Evolutionary conservation across 2,888 invertebrate species (phyloP), one percentile per base, ranked within the genome.

Genomic region (Coleophora flavipennella): DNA sequence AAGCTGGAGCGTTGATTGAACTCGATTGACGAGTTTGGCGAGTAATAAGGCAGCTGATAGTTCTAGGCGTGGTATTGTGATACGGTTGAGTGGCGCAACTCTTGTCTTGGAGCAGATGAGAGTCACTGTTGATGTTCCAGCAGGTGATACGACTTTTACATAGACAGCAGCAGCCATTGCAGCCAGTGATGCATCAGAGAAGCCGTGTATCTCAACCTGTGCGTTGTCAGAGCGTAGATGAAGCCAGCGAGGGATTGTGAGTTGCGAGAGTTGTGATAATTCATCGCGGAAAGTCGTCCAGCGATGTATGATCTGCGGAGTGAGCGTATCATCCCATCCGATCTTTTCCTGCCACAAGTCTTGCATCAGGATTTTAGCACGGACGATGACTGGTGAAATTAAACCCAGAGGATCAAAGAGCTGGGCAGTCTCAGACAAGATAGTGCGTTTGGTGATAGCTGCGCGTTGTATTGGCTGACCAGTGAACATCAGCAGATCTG

Each of bases 371-470:
- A 47, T 38, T 31, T 50, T 53, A 8, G 48, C 48, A 27, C 14
- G 11, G 9, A 49, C 39, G 1, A 46, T 45, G n/a, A 20, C 14
- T 10, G 52, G 49, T 14, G 49, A 47, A 33, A 51, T 36, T 50
- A 49, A 54, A 1, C 54, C 54, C 3, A 55, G 13, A 1, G 49
- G 53, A 36, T 53, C 51, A 20, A 42, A 54, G 1, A 52, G 20
- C 1, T 43, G 40, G 1, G 44, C 28, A 9, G 49, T 46, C 8
- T 54, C 50, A 0, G 47, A 41, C 2, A 54, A 39, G 7, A 51
- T 43, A 9, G 8, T 39, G 36, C 51, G 40, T 42, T 55, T 57
- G n/a, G 52, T 51, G 13, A 48, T 32, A 2, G 41, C 27, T 27
- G 27, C 27, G 27, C 27, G 27, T 27, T 27, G 27, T 27, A 27